These are phyloP conservation scores for Tragelaphus buxtoni DNA, from an alignment of 2,113 vertebrate species.

Conservation along the genomic window DNA sequence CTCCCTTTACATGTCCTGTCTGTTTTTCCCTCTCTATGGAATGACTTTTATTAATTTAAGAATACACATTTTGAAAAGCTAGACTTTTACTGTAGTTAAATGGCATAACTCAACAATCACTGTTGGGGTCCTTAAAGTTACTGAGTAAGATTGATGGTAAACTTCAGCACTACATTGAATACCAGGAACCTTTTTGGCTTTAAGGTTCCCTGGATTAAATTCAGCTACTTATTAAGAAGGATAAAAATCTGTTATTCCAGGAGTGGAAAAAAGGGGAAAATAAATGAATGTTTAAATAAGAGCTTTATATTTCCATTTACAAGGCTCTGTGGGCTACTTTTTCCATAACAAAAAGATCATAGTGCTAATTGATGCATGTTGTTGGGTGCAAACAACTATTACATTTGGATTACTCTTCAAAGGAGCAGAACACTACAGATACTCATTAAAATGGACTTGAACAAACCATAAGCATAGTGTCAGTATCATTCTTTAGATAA, in stretches of 20 bases:
- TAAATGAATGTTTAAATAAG: conserved; percentile 38
- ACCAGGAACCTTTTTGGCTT: not conserved
- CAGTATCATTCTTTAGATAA: not conserved
- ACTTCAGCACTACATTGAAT: not conserved
- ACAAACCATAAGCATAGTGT: conserved; percentile 16
- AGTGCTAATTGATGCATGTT: conserved; percentile 60
- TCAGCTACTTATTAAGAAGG: conserved; percentile 8
- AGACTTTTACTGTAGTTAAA: not conserved
- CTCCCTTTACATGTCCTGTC: not conserved
- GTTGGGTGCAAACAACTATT: conserved; percentile 46
- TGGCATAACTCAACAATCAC: not conserved
- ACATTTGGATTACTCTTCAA: conserved; percentile 58
- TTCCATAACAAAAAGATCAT: conserved; percentile 65
- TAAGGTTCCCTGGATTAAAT: conserved; percentile 33
- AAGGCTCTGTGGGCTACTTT: conserved; percentile 58
- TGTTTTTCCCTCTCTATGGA: conserved; percentile 7
- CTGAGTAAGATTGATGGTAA: not conserved
- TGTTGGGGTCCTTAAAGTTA: not conserved
- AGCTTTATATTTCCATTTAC: conserved; percentile 69
- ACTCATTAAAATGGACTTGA: conserved; percentile 50
- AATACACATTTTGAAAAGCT: not conserved
- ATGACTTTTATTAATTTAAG: conserved; percentile 8
- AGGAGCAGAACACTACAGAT: conserved; percentile 50
- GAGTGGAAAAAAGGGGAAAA: conserved; percentile 50
- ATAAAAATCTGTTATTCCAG: conserved; percentile 21